Base-by-base conservation (phyloP, 2,797 vertebrate species). In the Dicrostonyx torquatus region DNA sequence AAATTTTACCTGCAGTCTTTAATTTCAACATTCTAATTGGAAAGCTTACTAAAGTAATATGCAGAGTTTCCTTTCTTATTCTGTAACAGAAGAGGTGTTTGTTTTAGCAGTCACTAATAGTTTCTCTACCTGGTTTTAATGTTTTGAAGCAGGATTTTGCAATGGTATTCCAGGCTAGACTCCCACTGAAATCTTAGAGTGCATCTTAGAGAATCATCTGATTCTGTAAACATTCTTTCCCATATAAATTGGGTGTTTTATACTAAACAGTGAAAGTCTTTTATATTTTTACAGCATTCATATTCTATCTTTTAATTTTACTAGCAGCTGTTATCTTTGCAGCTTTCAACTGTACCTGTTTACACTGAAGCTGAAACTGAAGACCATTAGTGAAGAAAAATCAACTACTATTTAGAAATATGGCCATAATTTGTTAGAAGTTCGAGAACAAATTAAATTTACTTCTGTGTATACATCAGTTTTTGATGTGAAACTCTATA, bases 151-250 rank as follows among this genome's bases (percentile, higher is more conserved):
- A 83, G 37, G 37, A 10, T 17, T 62, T 62, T 62, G 22, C 37
- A 29, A 15, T 80, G 24, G 14, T 62, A 40, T 10, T 24, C 37
- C 79, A 43, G 55, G 24, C 22, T 43, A 26, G 37, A 4, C 10
- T 82, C 53, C n/a, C 58, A 26, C 53, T 79, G 50, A 79, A 17
- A 53, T n/a, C 76, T 50, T 55, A 55, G 6, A 55, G 55, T 55
- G 55, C 18, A 55, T 12, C 17, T 55, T 22, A 58, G 55, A 58
- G 55, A 58, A 58, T 22, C 29, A 64, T 64, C 66, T 60, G 85
- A 92, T 43, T 87, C 88, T 85, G 7, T 68, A 79, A 85, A 50
- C 62, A 60, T 48, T 88, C 92, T 85, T 89, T 31, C 50, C 66
- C 20, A 55, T 29, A 50, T 87, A 78, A 94, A 93, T 31, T 22